Evolutionary conservation across 2,888 invertebrate species (phyloP), one percentile per base, ranked within the genome.

Genomic region (Caenorhabditis imperialis): DNA sequence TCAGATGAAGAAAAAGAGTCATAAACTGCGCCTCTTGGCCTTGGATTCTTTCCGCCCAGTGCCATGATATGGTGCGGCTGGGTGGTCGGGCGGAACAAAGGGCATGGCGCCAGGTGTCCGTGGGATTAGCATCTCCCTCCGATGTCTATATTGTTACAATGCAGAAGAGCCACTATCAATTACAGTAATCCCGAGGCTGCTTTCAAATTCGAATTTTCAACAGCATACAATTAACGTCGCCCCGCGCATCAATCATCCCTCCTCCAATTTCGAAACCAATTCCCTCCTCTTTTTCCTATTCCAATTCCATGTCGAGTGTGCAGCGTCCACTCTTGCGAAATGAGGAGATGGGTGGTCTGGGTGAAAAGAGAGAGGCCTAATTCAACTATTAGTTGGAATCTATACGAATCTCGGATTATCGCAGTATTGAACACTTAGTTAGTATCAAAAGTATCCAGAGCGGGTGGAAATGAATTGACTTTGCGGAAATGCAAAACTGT

Each of bases 401-500:
- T 44, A 3, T 44, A 18, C 20, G 38, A 51, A 40, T 40, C 16
- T 40, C 20, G 8, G 37, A 37, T 57, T 44, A 20, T 50, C 53
- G 33, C 30, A 30, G 30, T 30, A 30, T 30, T 30, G 6, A 30
- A n/a, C n/a, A n/a, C n/a, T n/a, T n/a, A n/a, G n/a, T n/a, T n/a
- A n/a, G n/a, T n/a, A n/a, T 42, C 18, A 12, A 37, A 25, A 57
- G 47, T 37, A 25, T 2, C 33, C 44, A 44, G 27, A 12, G 38
- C 18, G 48, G 35, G 51, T 18, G 18, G 48, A 18, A 30, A 27
- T 14, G 44, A 55, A 44, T 67, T 67, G 67, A 51, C 67, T 50
- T 57, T 67, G 57, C 57, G 67, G 67, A 67, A 67, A 67, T 67
- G 67, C 67, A 57, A 67, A 67, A 58, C 67, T 67, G 67, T 57